Percentiles rank a stretch among this genome's conserved stretches.
Conservation (phyloP, 2,888 invertebrate species). For the Trachelus troglodyta region DNA sequence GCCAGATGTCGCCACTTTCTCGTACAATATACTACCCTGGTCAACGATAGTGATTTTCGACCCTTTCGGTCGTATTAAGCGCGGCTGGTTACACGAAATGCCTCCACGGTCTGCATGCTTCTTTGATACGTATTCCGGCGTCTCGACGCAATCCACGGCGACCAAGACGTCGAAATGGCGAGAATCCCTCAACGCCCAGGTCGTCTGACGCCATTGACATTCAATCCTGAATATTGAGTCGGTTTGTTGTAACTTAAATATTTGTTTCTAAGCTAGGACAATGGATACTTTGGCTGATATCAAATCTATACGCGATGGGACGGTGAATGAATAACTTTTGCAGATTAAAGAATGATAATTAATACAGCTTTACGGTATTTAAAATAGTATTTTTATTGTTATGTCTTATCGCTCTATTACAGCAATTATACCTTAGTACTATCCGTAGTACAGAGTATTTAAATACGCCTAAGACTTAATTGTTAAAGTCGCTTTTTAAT, state of each 20-base stretch:
- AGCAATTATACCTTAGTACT: neutral
- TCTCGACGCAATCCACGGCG: neutral
- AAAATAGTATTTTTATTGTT: neutral
- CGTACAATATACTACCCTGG: conserved; percentile 11
- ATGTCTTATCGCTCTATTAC: neutral
- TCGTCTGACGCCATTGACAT: neutral
- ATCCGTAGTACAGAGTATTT: neutral
- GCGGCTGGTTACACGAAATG: neutral
- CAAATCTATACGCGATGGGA: neutral
- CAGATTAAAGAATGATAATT: neutral
- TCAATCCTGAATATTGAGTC: neutral
- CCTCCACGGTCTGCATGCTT: neutral
- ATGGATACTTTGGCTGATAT: neutral
- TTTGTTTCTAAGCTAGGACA: neutral
- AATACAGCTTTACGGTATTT: neutral
- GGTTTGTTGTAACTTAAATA: neutral
- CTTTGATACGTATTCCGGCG: neutral
- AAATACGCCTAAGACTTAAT: neutral
- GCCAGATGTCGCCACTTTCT: conserved; percentile 2
- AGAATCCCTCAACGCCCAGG: neutral
- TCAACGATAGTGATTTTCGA: conserved; percentile 19
- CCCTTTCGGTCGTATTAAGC: conserved; percentile 16
- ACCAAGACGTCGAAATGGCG: neutral
- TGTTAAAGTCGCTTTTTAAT: neutral
- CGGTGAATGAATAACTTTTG: no score